Base-by-base conservation (phyloP, 2,113 vertebrate genomes). In the Nibea coibor region DNA sequence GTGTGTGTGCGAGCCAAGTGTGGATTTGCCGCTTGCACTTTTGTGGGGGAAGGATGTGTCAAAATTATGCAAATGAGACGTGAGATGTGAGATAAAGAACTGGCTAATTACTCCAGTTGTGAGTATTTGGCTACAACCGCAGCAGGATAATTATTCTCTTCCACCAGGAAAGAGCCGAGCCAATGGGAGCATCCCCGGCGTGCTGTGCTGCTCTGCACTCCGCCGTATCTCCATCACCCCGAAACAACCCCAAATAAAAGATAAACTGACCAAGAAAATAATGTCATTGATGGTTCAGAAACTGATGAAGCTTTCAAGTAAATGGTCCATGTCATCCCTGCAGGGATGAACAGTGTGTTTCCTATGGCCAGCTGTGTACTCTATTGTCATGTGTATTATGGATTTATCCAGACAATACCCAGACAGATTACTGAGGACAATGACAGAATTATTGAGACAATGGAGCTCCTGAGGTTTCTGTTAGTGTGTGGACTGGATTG, bases 361-460 rank as follows among this genome's bases (percentile, higher is more conserved):
- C 59, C 43, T 62, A n/a, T 14, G 42, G 58, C 68, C 81, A 70
- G 4, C 67, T 62, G 83, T 58, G 79, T 22, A 1, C 74, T 65
- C 81, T 54, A 72, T 88, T 90, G 72, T 87, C 83, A 69, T 65
- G 61, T 47, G 81, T 82, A 43, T 85, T 73, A 76, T 76, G 81
- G 84, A 85, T 81, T 85, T 71, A 88, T 80, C 16, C 65, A 68
- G 62, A 89, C 83, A 88, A 84, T 88, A 85, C 20, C 17, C 53
- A 78, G 83, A 85, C 83, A 87, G 84, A 90, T 90, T 88, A 90
- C 53, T 3, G 10, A 26, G 58, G 75, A 87, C 88, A 91, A 87
- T 74, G 75, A 24, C 54, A 82, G 85, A 87, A 90, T 89, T 85
- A 89, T 26, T 65, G 85, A 88, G 83, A 92, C 87, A 90, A 90